Conservation (phyloP, 2,888 invertebrate genomes). For the Ethmia dodecea region DNA sequence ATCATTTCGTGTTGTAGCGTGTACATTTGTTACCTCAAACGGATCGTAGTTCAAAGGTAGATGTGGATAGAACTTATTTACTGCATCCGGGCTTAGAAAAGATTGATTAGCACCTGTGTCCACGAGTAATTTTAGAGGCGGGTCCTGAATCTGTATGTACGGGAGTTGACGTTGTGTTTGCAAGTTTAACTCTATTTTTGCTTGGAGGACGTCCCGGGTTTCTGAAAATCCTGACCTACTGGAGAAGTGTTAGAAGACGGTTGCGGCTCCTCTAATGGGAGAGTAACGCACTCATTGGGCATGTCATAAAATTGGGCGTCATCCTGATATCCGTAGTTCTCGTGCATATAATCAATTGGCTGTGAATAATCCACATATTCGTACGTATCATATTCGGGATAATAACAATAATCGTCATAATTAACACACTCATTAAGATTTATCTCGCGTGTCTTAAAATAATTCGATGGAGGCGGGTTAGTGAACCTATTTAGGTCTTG, state of each 20-base stretch:
- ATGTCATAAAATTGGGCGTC: neutral
- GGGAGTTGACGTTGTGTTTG: conserved; percentile 16
- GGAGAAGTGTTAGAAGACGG: conserved; percentile 3
- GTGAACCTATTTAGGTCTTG: conserved; percentile 11
- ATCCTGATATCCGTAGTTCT: conserved; percentile 2
- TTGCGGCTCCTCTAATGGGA: too few species aligned
- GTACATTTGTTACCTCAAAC: conserved; percentile 15
- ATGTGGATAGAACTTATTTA: conserved; percentile 20
- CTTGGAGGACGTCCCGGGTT: neutral
- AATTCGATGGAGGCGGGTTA: conserved; percentile 20
- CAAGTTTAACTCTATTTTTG: conserved; percentile 16
- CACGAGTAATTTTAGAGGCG: conserved; percentile 15
- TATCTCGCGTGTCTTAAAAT: conserved; percentile 19
- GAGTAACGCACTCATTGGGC: neutral
- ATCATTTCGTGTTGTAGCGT: conserved; percentile 7
- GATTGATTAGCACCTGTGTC: conserved; percentile 12
- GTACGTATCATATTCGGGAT: neutral
- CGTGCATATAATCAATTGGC: neutral
- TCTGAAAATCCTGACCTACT: neutral
- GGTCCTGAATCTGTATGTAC: conserved; percentile 11
- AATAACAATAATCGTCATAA: conserved; percentile 8
- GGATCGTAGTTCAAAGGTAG: conserved; percentile 15
- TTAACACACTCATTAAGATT: conserved; percentile 18
- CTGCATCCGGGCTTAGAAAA: conserved; percentile 22
- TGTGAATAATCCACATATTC: neutral